Base-by-base conservation (phyloP, 2,797 vertebrate species). In the Psittacula derbiana region DNA sequence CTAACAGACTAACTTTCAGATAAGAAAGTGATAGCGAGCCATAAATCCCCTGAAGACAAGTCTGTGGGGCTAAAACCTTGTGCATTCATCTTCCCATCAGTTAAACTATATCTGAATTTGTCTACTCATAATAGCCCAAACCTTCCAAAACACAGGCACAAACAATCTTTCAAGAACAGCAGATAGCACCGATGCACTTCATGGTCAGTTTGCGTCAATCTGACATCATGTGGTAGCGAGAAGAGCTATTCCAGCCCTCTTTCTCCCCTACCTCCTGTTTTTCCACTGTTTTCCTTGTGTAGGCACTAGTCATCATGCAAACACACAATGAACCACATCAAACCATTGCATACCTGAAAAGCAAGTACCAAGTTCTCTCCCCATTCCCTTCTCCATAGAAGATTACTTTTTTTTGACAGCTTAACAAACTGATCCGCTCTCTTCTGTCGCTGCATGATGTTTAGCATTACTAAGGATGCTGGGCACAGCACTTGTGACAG, bases 221-320 rank as follows among this genome's bases (percentile, higher is more conserved):
- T 60, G 72, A 86, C 81, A 78, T 58, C 30, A 21, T 3, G 1
- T 1, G 43, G 60, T 11, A 80, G 57, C 0, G 0, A 60, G 19
- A n/a, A 86, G 49, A 88, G 36, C 44, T 38, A 31, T 24, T 60
- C 74, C 25, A 55, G 43, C 33, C 16, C n/a, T 61, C 49, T 11
- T 86, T 58, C 60, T 80, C 38, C 13, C 38, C 28, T 20, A 4
- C 28, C 67, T 47, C n/a, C 3, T 14, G 23, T 44, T 86, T 66
- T 60, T 27, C 43, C 11, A 28, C 31, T 53, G 2, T 55, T 86
- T 84, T n/a, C 55, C 57, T 72, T 75, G 8, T 40, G 24, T 16
- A 46, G 78, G 30, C 53, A 62, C 71, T 41, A 52, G 38, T 25
- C 46, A 89, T 60, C 33, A 36, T 1, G 8, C 67, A 95, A 57